Percentiles rank a stretch among this genome's conserved stretches.
Evolutionary conservation across 2,888 invertebrate species (phyloP).

Genomic region (Teinopalpus imperialis): DNA sequence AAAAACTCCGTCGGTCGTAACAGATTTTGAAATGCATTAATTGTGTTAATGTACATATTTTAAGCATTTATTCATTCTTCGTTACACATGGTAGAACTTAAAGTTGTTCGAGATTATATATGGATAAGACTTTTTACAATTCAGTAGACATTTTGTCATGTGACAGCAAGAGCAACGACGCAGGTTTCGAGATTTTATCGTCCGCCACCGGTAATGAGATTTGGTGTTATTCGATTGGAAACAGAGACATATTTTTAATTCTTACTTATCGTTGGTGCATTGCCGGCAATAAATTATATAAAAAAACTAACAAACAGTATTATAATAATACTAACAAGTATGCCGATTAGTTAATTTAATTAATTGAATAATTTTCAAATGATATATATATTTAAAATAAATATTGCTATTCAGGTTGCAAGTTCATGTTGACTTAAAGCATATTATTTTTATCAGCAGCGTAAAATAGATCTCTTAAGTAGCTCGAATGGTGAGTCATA

Average conservation of each 20-base stretch:
- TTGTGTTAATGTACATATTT: too few relatives aligned
- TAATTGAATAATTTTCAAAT: too few relatives aligned
- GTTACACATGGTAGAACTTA: slow-evolving; percentile 19
- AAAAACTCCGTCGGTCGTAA: too few relatives aligned
- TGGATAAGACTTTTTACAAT: slow-evolving; percentile 40
- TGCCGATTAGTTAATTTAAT: too few relatives aligned
- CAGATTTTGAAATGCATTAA: too few relatives aligned
- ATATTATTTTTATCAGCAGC: too few relatives aligned
- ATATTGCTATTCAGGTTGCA: too few relatives aligned
- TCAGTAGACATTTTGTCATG: slow-evolving; percentile 49
- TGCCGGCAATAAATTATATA: not conserved
- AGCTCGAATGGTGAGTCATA: too few relatives aligned
- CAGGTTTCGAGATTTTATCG: slow-evolving; percentile 63
- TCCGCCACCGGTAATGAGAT: slow-evolving; percentile 64
- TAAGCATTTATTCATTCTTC: slow-evolving; percentile 17
- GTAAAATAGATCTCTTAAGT: too few relatives aligned
- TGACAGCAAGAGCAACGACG: slow-evolving; percentile 40
- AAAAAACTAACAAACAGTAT: too few relatives aligned
- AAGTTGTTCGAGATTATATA: slow-evolving; percentile 29
- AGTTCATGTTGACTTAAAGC: too few relatives aligned
- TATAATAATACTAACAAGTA: too few relatives aligned
- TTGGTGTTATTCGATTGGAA: slow-evolving; percentile 65
- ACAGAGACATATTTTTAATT: slow-evolving; percentile 44
- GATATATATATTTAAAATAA: not conserved
- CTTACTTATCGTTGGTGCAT: slow-evolving; percentile 7